phyloP scores from a whole-genome alignment of 2,113 vertebrate species.

The Pleuronectes platessa region DNA sequence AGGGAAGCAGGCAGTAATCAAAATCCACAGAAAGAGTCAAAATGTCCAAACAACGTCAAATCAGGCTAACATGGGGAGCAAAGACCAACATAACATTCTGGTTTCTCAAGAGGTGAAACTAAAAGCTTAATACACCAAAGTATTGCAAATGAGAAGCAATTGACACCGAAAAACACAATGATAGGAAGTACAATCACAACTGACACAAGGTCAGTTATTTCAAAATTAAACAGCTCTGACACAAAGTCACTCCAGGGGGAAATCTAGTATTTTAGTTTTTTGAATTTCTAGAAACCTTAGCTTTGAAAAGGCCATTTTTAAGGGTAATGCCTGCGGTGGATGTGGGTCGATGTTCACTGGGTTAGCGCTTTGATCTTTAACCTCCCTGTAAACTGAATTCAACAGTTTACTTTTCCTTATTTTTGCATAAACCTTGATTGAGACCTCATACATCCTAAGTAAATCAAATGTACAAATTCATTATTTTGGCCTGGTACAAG shows the following conservation, averaged over 20 bases:
- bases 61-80: not conserved
- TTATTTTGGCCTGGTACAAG: too few species aligned
- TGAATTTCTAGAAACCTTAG: not conserved
- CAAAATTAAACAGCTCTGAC: not conserved
- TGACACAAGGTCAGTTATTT: not conserved
- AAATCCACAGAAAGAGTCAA: not conserved
- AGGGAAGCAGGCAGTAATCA: not conserved
- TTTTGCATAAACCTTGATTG: too few species aligned
- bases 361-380: not conserved
- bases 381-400: not conserved
- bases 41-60: not conserved
- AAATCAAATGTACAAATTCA: too few species aligned
- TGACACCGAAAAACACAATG: not conserved
- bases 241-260: not conserved
- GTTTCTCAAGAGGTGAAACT: not conserved
- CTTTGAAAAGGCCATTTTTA: constrained; percentile 13
- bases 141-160: not conserved
- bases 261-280: not conserved
- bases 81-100: not conserved
- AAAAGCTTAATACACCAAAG: not conserved
- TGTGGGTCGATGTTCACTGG: not conserved
- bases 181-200: not conserved
- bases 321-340: not conserved
- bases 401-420: too few species aligned
- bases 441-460: too few species aligned